Evolutionary conservation across 2,797 vertebrate genomes (phyloP).

Genomic region (Amblyopsis hoosieri): DNA sequence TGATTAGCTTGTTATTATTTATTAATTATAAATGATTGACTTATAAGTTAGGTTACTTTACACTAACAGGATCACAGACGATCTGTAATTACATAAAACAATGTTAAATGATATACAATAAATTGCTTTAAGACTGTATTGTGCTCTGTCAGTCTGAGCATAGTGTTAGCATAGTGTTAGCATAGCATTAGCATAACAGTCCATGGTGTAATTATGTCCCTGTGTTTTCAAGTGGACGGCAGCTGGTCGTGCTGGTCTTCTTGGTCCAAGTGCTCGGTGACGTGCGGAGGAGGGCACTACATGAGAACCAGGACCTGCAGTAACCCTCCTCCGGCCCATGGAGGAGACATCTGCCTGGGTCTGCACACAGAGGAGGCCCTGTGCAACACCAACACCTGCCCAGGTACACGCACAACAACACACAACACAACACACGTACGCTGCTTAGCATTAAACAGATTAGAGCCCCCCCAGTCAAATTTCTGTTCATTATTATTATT

Average conservation of each 20-base stretch:
- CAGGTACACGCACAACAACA: constrained; percentile 78
- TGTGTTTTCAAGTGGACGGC: constrained; percentile 85
- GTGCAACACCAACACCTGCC: constrained; percentile 92
- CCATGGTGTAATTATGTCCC: constrained; percentile 4
- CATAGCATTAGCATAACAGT: background rate
- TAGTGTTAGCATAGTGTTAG: no score
- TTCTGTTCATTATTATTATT: constrained; percentile 37
- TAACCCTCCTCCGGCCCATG: constrained; percentile 90
- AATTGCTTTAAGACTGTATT: no score
- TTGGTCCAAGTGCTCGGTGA: constrained; percentile 96
- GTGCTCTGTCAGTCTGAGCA: no score
- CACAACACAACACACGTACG: constrained; percentile 9
- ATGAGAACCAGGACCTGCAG: constrained; percentile 94
- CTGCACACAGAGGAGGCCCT: constrained; percentile 96
- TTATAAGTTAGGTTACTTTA: no score
- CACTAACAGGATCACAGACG: background rate
- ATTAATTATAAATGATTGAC: no score
- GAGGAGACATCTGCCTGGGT: constrained; percentile 96
- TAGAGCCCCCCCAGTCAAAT: constrained; percentile 43
- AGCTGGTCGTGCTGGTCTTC: constrained; percentile 97
- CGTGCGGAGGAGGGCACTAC: constrained; percentile 95
- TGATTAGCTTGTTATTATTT: no score
- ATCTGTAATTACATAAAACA: background rate
- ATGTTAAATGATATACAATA: no score
- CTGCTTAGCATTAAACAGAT: constrained; percentile 34